phyloP scores from a whole-genome alignment of 1,140 invertebrate species.

The Drosophila kikkawai region DNA sequence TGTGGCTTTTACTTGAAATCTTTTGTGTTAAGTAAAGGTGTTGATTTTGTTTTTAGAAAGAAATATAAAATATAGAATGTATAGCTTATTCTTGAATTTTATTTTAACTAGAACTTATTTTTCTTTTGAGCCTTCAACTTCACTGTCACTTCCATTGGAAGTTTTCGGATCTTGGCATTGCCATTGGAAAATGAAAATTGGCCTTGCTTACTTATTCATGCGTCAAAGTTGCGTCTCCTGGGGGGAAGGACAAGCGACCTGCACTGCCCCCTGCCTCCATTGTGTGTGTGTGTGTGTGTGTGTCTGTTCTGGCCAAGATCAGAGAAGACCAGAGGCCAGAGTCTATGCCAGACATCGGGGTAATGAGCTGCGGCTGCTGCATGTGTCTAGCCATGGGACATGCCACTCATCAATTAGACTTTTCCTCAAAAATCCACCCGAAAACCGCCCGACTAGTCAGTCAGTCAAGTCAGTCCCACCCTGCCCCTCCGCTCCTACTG shows the following conservation, averaged over 20 bases:
- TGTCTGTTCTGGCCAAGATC: conserved; percentile 31
- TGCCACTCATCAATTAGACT: conserved; percentile 72
- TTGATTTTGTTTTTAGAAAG: neutral
- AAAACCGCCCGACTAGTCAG: conserved; percentile 43
- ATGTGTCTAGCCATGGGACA: conserved; percentile 60
- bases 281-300: conserved; percentile 25
- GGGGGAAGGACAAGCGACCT: conserved; percentile 19
- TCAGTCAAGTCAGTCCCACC: conserved; percentile 7
- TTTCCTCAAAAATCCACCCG: conserved; percentile 60
- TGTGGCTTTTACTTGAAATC: neutral
- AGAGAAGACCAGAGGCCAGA: conserved; percentile 21
- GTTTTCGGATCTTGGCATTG: conserved; percentile 37
- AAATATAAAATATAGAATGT: neutral
- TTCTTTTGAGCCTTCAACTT: neutral
- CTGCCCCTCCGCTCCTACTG: neutral
- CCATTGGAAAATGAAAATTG: conserved; percentile 63
- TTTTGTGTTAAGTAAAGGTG: conserved; percentile 1
- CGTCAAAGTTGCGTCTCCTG: conserved; percentile 51
- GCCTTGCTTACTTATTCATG: conserved; percentile 70
- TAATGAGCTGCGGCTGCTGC: conserved; percentile 56
- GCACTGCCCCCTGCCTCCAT: conserved; percentile 24
- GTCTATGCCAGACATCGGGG: conserved; percentile 23
- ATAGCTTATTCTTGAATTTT: neutral
- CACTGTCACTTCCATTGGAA: conserved; percentile 14
- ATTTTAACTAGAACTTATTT: neutral